Percentiles rank a stretch among this genome's conserved stretches.
phyloP scores from a whole-genome alignment of 2,888 invertebrate species.

The Liopterus haemorrhoidalis region DNA sequence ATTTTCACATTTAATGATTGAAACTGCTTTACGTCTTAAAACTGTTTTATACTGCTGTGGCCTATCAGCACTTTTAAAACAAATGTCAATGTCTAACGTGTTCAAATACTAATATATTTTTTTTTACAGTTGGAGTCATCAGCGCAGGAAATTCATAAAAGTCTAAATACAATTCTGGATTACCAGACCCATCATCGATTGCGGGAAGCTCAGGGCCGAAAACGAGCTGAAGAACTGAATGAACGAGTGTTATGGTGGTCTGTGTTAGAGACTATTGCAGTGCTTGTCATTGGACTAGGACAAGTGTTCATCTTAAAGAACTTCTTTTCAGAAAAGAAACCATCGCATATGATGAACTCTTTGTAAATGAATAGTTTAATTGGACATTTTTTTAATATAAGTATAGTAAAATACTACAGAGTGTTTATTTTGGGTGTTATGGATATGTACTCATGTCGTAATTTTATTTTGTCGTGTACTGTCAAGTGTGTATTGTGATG shows the following conservation, averaged over 20 bases:
- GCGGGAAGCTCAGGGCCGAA: slow-evolving; percentile 89
- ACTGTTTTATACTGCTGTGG: background rate
- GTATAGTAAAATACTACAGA: background rate
- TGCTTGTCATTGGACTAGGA: slow-evolving; percentile 78
- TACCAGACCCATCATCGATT: slow-evolving; percentile 96
- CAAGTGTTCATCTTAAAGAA: slow-evolving; percentile 89
- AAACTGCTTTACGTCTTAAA: background rate
- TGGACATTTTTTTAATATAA: slow-evolving; percentile 17
- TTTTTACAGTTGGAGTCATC: slow-evolving; percentile 82
- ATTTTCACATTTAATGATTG: background rate
- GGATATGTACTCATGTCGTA: no score
- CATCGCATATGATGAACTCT: slow-evolving; percentile 43
- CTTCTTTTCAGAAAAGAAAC: slow-evolving; percentile 77
- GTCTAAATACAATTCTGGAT: slow-evolving; percentile 81
- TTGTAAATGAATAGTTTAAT: slow-evolving; percentile 37
- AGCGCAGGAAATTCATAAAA: slow-evolving; percentile 83
- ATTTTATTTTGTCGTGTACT: no score
- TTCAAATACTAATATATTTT: slow-evolving; percentile 10
- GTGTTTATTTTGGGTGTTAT: no score
- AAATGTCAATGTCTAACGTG: background rate
- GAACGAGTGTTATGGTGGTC: slow-evolving; percentile 94
- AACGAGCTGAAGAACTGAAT: slow-evolving; percentile 93
- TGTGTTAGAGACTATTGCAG: slow-evolving; percentile 75
- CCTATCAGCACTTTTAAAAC: slow-evolving; percentile 6
- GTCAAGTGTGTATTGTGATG: no score